Percentiles rank a stretch among this genome's conserved stretches.
Evolutionary conservation across 1,140 invertebrate genomes (phyloP).

Genomic region (Carposina sasakii): DNA sequence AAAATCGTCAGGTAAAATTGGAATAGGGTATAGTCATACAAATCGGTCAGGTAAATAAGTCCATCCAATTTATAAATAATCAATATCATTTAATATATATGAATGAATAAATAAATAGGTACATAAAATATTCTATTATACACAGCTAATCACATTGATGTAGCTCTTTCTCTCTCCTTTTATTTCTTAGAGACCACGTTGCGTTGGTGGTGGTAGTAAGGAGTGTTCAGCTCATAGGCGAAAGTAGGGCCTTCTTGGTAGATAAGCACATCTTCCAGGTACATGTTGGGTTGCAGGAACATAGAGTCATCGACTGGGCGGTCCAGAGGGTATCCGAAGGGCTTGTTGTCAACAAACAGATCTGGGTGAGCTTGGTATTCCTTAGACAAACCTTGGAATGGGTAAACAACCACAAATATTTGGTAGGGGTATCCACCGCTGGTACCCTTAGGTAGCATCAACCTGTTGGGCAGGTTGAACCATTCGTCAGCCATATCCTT

Average conservation of each 20-base stretch:
- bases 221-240: conserved; percentile 37
- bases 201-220: conserved; percentile 18
- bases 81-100: too few species aligned
- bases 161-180: conserved; percentile 31
- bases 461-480: conserved; percentile 75
- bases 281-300: conserved; percentile 78
- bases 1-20: too few species aligned
- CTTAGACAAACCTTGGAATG: conserved; percentile 41
- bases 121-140: too few species aligned
- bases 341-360: conserved; percentile 61
- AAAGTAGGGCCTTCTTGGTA: conserved; percentile 74
- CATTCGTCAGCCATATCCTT: conserved; percentile 67
- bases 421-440: conserved; percentile 77
- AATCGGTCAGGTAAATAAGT: too few species aligned
- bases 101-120: too few species aligned
- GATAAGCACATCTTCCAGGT: conserved; percentile 76
- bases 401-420: conserved; percentile 76
- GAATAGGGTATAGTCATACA: too few species aligned
- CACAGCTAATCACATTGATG: too few species aligned
- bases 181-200: conserved; percentile 30
- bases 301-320: conserved; percentile 70
- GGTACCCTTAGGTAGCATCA: conserved; percentile 80
- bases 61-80: too few species aligned
- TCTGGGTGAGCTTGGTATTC: conserved; percentile 31
- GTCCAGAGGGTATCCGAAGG: conserved; percentile 81